Conservation (phyloP, 2,797 vertebrate species). For the Anguilla marmorata region DNA sequence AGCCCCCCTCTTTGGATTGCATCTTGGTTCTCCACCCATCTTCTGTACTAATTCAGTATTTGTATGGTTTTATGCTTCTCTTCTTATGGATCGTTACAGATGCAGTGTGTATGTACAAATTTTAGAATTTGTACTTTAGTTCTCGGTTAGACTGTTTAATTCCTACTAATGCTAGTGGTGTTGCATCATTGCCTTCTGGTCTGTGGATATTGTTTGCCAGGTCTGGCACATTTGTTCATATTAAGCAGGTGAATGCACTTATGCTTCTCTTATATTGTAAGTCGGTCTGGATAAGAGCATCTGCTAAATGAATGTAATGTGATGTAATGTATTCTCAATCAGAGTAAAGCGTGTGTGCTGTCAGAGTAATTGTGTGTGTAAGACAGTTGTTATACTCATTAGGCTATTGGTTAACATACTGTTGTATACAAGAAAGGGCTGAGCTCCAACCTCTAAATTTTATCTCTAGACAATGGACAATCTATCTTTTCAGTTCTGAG, state of each 20-base stretch:
- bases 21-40: too few relatives aligned
- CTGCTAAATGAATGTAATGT: neutral
- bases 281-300: neutral
- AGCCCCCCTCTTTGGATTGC: too few relatives aligned
- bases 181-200: neutral
- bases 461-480: neutral
- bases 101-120: too few relatives aligned
- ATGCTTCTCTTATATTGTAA: neutral
- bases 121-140: neutral
- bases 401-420: neutral
- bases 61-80: too few relatives aligned
- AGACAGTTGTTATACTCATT: slow-evolving; percentile 6
- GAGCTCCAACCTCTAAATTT: neutral
- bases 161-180: neutral
- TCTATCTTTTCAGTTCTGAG: neutral
- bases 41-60: too few relatives aligned
- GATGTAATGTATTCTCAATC: neutral
- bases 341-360: neutral
- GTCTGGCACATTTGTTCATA: neutral
- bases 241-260: slow-evolving; percentile 5
- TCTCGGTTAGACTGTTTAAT: neutral
- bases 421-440: neutral
- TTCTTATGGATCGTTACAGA: too few relatives aligned
- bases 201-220: neutral
- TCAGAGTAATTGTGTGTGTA: slow-evolving; percentile 3